Conservation (phyloP, 2,113 vertebrate species). For the western clawed frog (Xenopus tropicalis) region UCB_Xtro_10.0 CM004444.2:25830001-25830500, state of each 20-base stretch:
- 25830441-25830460: too few relatives aligned
- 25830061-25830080: slow-evolving; percentile 1
- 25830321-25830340: too few relatives aligned
- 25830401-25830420: too few relatives aligned
- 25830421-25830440: too few relatives aligned
- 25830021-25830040: slow-evolving; percentile 25
- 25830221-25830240: too few relatives aligned
- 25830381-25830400: too few relatives aligned
- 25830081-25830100: slow-evolving; percentile 6
- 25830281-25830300: too few relatives aligned
- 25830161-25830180: not conserved
- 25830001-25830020: slow-evolving; percentile 24
- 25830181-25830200: not conserved
- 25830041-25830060: slow-evolving; percentile 16
- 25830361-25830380: too few relatives aligned
- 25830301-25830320: too few relatives aligned
- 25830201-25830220: not conserved
- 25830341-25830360: too few relatives aligned
- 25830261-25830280: not conserved
- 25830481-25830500: too few relatives aligned
- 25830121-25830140: not conserved
- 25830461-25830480: too few relatives aligned
- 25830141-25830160: not conserved
- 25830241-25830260: not conserved
- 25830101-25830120: not conserved